phyloP scores from a whole-genome alignment of 2,797 vertebrate genomes.

The Geotrypetes seraphini region DNA sequence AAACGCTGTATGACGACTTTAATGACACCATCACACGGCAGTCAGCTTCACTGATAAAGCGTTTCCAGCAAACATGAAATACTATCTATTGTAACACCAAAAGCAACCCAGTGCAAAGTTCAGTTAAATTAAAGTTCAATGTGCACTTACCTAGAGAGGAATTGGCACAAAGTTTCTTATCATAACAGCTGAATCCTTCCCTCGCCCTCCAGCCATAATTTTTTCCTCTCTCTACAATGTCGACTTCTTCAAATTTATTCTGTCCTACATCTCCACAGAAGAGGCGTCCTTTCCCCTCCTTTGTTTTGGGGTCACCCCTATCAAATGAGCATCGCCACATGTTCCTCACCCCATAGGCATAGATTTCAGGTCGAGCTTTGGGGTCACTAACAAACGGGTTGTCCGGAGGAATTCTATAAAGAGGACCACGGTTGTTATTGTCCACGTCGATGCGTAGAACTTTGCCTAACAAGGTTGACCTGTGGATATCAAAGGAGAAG shows the following conservation, averaged over 20 bases:
- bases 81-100: too few species aligned
- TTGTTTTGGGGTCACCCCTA: conserved; percentile 64
- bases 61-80: too few species aligned
- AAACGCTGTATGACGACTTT: too few species aligned
- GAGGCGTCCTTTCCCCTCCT: conserved; percentile 76
- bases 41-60: too few species aligned
- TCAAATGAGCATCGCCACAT: conserved; percentile 97
- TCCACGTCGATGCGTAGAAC: conserved; percentile 84
- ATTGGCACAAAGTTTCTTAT: conserved; percentile 84
- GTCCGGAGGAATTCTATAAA: conserved; percentile 76
- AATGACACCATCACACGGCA: too few species aligned
- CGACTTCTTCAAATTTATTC: conserved; percentile 88
- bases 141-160: conserved; percentile 69
- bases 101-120: too few species aligned
- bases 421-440: conserved; percentile 59
- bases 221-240: conserved; percentile 78
- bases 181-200: conserved; percentile 90
- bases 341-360: conserved; percentile 80
- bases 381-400: conserved; percentile 74
- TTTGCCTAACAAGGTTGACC: conserved; percentile 84
- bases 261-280: conserved; percentile 94
- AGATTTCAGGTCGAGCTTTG: conserved; percentile 75
- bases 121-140: not conserved
- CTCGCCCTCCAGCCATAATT: conserved; percentile 93
- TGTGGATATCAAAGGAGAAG: conserved; percentile 19